A percentile compares a stretch with the other conserved stretches of the same genome.
Evolutionary conservation across 2,888 invertebrate genomes (phyloP).

Genomic region (Luffia ferchaultella): DNA sequence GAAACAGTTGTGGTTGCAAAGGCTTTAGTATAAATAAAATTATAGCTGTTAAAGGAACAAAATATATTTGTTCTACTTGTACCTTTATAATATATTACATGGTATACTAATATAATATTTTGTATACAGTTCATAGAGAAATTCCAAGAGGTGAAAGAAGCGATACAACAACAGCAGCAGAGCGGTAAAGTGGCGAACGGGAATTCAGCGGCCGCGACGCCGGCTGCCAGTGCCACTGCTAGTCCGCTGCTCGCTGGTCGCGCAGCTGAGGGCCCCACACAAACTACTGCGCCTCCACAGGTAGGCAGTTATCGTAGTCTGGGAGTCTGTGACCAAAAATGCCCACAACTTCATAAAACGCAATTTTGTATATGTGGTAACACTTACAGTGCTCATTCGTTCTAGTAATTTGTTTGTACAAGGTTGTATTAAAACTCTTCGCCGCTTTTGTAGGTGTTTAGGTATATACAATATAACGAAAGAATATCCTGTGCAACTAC

Average conservation of each 20-base stretch:
- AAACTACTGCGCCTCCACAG: slow-evolving; percentile 36
- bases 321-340: too few relatives aligned
- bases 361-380: not conserved
- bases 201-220: slow-evolving; percentile 77
- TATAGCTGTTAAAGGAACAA: too few relatives aligned
- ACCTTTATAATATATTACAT: too few relatives aligned
- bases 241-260: slow-evolving; percentile 76
- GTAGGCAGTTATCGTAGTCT: slow-evolving; percentile 15
- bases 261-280: slow-evolving; percentile 47
- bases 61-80: too few relatives aligned
- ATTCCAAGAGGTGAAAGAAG: slow-evolving; percentile 97
- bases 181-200: slow-evolving; percentile 36
- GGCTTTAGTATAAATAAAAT: too few relatives aligned
- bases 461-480: too few relatives aligned
- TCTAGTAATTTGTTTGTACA: too few relatives aligned
- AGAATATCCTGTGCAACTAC: too few relatives aligned
- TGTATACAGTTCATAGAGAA: slow-evolving; percentile 89
- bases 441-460: too few relatives aligned
- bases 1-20: too few relatives aligned
- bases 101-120: not conserved
- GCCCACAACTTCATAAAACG: not conserved
- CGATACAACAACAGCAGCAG: slow-evolving; percentile 72
- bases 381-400: too few relatives aligned
- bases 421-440: too few relatives aligned
- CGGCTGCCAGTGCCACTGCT: slow-evolving; percentile 87